Conservation (phyloP, 2,797 vertebrate genomes). For the Vireo griseus region DNA sequence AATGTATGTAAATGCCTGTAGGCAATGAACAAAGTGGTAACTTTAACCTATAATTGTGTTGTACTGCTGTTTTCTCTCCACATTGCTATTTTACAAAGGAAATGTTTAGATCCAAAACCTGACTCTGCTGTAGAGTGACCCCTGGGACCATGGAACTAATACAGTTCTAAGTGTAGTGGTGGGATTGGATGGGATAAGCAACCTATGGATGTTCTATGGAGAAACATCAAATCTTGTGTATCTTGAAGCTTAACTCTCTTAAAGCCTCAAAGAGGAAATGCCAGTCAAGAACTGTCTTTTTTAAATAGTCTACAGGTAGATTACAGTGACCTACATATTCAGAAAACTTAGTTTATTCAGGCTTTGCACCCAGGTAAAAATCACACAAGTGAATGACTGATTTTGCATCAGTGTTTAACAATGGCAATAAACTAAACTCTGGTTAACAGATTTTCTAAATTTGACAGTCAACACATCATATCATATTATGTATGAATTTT, state of each 20-base stretch:
- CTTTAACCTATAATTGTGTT: neutral
- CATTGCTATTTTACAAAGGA: neutral
- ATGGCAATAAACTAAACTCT: neutral
- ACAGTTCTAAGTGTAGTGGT: neutral
- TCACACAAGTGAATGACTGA: neutral
- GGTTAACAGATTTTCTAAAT: neutral
- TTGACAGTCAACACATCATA: neutral
- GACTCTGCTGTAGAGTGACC: neutral
- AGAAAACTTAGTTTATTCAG: neutral
- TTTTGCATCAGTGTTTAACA: neutral
- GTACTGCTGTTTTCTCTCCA: neutral
- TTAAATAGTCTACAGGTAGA: neutral
- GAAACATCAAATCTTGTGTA: neutral
- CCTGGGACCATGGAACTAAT: neutral
- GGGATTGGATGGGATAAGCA: neutral
- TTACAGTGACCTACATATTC: neutral
- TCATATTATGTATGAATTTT: neutral
- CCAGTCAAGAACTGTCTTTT: neutral
- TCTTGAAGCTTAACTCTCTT: neutral
- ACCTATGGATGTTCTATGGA: neutral
- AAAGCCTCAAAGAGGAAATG: neutral
- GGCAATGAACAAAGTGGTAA: neutral
- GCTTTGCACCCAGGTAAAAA: neutral
- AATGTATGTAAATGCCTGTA: neutral
- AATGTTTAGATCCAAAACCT: neutral